Evolutionary conservation across 2,888 invertebrate genomes (phyloP).

Genomic region (Notodonta ziczac): DNA sequence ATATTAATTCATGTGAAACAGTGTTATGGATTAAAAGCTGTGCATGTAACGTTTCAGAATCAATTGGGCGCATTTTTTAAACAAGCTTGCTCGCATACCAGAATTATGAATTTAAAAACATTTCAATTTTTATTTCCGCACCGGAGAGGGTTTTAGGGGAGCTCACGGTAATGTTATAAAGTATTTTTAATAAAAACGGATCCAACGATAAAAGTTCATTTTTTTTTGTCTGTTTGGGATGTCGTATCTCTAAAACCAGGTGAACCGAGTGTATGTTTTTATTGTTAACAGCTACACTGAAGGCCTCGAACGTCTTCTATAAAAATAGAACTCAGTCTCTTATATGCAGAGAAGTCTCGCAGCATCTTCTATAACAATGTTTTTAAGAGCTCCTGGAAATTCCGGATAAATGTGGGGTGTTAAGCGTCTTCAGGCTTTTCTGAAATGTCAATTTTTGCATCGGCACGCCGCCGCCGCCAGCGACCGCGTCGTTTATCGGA

Average conservation of each 20-base stretch:
- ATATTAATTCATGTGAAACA: not conserved
- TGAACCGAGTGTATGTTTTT: too few relatives aligned
- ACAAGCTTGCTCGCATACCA: not conserved
- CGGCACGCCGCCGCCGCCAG: not conserved
- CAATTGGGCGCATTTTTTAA: not conserved
- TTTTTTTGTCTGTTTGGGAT: too few relatives aligned
- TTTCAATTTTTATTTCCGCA: not conserved
- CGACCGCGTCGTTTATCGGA: conserved; percentile 4
- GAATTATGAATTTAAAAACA: not conserved
- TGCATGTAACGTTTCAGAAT: not conserved
- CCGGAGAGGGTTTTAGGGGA: too few relatives aligned
- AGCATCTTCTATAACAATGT: too few relatives aligned
- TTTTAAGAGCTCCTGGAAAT: too few relatives aligned
- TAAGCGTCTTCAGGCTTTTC: too few relatives aligned
- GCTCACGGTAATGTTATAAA: not conserved
- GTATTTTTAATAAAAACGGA: not conserved
- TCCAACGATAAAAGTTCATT: too few relatives aligned
- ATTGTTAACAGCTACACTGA: too few relatives aligned
- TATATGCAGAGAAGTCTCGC: too few relatives aligned
- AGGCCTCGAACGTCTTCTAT: too few relatives aligned
- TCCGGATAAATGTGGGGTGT: not conserved
- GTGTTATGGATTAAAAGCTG: not conserved
- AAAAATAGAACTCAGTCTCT: too few relatives aligned
- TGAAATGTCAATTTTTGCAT: conserved; percentile 1
- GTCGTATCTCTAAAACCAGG: too few relatives aligned